Conservation (phyloP, 2,888 invertebrate species). For the Hydroisotoma schaefferi region DNA sequence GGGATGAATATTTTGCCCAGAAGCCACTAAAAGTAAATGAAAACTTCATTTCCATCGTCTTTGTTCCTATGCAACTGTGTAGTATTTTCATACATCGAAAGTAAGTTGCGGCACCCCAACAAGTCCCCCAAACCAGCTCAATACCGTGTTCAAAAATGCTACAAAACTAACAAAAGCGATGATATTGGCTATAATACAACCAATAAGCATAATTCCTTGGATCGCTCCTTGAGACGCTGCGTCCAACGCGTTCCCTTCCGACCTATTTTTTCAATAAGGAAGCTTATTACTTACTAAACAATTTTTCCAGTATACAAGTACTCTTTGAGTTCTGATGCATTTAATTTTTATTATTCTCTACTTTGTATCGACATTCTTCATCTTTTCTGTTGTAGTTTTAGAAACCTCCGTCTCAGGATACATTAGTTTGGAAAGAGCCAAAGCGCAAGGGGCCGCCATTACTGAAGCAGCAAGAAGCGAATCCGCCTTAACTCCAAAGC, state of each 20-base stretch:
- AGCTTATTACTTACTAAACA: no score
- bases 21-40: constrained; percentile 58
- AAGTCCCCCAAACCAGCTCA: constrained; percentile 75
- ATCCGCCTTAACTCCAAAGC: constrained; percentile 80
- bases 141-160: constrained; percentile 73
- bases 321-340: neutral
- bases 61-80: neutral
- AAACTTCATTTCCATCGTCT: neutral
- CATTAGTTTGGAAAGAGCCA: constrained; percentile 84
- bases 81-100: constrained; percentile 54
- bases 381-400: constrained; percentile 69
- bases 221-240: constrained; percentile 77
- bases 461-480: constrained; percentile 89
- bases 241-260: constrained; percentile 76
- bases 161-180: constrained; percentile 65
- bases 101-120: constrained; percentile 63
- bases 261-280: no score
- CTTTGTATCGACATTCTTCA: constrained; percentile 55
- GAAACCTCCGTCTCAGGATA: constrained; percentile 86
- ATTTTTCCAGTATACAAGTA: no score
- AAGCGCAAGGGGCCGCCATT: constrained; percentile 77
- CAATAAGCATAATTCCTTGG: constrained; percentile 58
- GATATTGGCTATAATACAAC: constrained; percentile 85
- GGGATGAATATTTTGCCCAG: constrained; percentile 89
- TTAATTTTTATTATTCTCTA: constrained; percentile 9